These are phyloP conservation scores for Meandrusa payeni DNA, from an alignment of 2,888 invertebrate genomes.

Conservation along the genomic window DNA sequence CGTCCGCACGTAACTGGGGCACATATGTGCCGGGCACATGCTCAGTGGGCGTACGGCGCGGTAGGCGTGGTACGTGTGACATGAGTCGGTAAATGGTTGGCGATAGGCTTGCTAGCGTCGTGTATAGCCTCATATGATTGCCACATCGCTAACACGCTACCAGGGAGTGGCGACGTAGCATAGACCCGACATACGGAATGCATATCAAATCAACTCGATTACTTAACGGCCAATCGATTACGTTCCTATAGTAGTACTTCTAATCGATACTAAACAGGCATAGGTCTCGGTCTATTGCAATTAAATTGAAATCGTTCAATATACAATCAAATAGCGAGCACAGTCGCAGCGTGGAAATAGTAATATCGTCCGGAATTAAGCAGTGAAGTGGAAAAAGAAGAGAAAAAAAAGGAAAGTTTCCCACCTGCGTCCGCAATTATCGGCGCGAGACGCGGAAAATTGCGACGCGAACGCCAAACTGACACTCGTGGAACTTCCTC, in stretches of 20 bases:
- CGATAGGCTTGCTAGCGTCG: constrained; percentile 39
- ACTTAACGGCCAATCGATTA: too few relatives aligned
- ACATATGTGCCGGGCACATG: constrained; percentile 47
- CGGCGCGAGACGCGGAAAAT: constrained; percentile 74
- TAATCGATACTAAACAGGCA: too few relatives aligned
- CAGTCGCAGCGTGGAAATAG: constrained; percentile 22
- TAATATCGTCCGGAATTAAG: constrained; percentile 32
- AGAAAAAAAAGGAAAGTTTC: constrained; percentile 48
- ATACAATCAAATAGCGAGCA: constrained; percentile 22
- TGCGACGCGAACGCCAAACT: constrained; percentile 72
- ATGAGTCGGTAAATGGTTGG: constrained; percentile 43
- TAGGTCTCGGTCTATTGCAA: not conserved
- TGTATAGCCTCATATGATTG: constrained; percentile 16
- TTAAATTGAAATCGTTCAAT: not conserved
- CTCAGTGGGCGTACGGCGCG: constrained; percentile 52
- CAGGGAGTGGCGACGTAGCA: constrained; percentile 16
- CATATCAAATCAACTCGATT: not conserved
- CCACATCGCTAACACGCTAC: constrained; percentile 15
- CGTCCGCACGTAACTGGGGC: constrained; percentile 55
- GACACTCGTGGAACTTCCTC: constrained; percentile 76
- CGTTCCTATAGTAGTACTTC: too few relatives aligned
- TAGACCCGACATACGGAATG: not conserved
- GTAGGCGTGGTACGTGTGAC: constrained; percentile 61
- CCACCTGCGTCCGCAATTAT: constrained; percentile 78
- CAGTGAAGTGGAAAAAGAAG: constrained; percentile 31